phyloP scores from a whole-genome alignment of 1,140 invertebrate species.

The Macrosteles quadrilineatus region DNA sequence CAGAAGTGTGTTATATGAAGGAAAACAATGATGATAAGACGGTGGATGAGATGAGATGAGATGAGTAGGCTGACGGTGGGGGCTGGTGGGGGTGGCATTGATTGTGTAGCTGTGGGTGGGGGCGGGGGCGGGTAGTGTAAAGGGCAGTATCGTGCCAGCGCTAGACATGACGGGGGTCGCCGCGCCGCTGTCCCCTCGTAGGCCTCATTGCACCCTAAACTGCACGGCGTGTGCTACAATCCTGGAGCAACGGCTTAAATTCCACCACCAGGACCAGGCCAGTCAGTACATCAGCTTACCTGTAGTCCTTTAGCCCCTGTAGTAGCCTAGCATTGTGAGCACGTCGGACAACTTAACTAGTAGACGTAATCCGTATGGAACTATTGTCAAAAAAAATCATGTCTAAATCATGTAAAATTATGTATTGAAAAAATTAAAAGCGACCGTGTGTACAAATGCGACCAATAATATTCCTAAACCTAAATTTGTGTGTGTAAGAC shows the following conservation, averaged over 20 bases:
- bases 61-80: neutral
- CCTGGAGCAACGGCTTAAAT: constrained; percentile 67
- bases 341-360: no score
- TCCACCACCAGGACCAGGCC: constrained; percentile 57
- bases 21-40: neutral
- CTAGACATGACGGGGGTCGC: constrained; percentile 16
- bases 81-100: constrained; percentile 31
- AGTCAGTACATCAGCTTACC: constrained; percentile 10
- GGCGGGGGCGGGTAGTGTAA: neutral
- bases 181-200: constrained; percentile 52
- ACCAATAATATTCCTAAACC: no score
- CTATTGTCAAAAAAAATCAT: no score
- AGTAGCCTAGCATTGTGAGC: no score
- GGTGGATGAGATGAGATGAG: neutral
- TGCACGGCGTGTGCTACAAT: constrained; percentile 68
- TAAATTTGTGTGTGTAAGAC: no score
- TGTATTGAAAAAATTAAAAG: no score
- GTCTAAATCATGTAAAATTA: no score
- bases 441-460: no score
- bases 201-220: constrained; percentile 71
- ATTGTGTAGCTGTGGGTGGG: neutral
- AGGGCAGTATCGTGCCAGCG: neutral
- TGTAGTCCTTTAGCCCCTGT: no score
- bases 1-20: no score
- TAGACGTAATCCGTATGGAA: no score